Evolutionary conservation across 2,888 invertebrate species (phyloP), one percentile per base, ranked within the genome.

Genomic region (Argyresthia goedartella): DNA sequence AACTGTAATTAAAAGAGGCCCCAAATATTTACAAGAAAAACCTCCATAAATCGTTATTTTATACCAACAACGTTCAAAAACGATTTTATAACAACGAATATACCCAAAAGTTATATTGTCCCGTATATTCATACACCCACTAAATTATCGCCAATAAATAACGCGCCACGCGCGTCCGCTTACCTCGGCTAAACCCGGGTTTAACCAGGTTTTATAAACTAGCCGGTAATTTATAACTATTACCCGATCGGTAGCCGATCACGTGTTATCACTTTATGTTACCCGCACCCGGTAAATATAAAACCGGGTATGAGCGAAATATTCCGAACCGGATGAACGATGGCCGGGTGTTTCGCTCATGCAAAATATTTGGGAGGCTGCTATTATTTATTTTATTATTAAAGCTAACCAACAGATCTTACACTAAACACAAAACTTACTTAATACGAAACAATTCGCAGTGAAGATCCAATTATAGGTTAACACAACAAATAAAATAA

Each of bases 181-280:
- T 82, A 85, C 85, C 84, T 81, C 80, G 80, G 82, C 85, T 82
- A 85, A 85, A 86, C 84, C 81, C 85, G 85, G 80, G 84, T 85
- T 82, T 85, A 85, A 86, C 84, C 81, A 84, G 85, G 84, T 84
- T 85, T 86, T 86, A 86, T 86, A 86, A 86, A 86, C 81, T 84
- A 84, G 80, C 81, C 65, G 70, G 81, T 86, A 86, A 82, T 86
- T 85, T 86, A 86, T 86, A 86, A 86, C 85, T 84, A 85, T 84
- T 84, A 85, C 82, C 81, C 79, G 71, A 69, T 69, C 73, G 77
- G 75, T 78, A 80, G 75, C 82, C 84, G 84, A 82, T 85, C 85
- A 84, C 78, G 82, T 81, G 82, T 81, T 84, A 84, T 85, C 81
- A 84, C 81, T 84, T 84, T 84, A 84, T 84, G 76, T 82, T 79